Percentiles rank a stretch among this genome's conserved stretches.
These are phyloP conservation scores for Stichodactyla helianthus DNA, from an alignment of 64 coral and sea anemone genomes.

Conservation along the genomic window DNA sequence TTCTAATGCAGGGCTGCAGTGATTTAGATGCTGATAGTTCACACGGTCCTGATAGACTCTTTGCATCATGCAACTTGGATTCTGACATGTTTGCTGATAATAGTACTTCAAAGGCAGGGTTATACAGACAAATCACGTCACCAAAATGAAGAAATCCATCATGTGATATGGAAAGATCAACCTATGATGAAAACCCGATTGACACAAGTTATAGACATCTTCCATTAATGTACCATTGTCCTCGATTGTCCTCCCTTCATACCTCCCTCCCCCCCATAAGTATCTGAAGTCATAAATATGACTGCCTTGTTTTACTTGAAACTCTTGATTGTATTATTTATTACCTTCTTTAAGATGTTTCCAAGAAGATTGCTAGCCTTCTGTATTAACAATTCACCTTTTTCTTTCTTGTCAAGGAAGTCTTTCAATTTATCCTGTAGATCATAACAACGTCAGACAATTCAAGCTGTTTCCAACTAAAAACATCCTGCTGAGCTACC, in stretches of 20 bases:
- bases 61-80: constrained; percentile 90
- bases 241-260: too few species aligned
- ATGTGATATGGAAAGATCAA: constrained; percentile 69
- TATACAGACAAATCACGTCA: constrained; percentile 70
- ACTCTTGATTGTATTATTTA: background rate
- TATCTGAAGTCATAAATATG: background rate
- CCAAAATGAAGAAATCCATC: constrained; percentile 97
- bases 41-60: constrained; percentile 82
- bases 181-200: constrained; percentile 28
- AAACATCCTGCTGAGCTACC: background rate
- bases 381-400: constrained; percentile 90
- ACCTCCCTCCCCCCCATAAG: background rate
- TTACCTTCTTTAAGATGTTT: constrained; percentile 93
- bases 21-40: constrained; percentile 89
- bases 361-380: constrained; percentile 84
- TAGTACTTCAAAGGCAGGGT: constrained; percentile 59
- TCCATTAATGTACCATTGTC: too few species aligned
- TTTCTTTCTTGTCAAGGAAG: constrained; percentile 95
- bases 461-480: background rate
- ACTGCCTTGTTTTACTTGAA: background rate
- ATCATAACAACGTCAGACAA: background rate
- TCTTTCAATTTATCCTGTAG: constrained; percentile 90
- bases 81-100: constrained; percentile 98
- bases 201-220: too few species aligned
- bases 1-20: constrained; percentile 80